Percentiles rank a stretch among this genome's conserved stretches.
phyloP scores from a whole-genome alignment of 2,113 vertebrate genomes.

The Rhinoptilus africanus region DNA sequence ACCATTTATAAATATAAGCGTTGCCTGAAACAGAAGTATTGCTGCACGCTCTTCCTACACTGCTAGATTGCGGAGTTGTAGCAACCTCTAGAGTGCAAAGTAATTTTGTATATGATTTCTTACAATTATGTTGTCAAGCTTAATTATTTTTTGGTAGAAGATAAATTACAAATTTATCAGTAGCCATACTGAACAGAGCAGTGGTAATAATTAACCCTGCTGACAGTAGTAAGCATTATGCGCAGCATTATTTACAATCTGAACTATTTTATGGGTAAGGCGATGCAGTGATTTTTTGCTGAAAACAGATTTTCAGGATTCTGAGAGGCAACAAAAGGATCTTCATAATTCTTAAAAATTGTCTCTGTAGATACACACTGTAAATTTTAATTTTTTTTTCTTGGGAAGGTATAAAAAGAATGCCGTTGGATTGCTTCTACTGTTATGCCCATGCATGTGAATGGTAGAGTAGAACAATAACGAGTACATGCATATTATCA shows the following conservation, averaged over 20 bases:
- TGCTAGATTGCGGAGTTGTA: neutral
- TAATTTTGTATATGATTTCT: neutral
- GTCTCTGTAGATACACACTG: neutral
- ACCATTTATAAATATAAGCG: neutral
- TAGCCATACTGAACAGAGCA: neutral
- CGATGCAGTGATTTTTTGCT: neutral
- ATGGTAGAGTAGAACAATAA: neutral
- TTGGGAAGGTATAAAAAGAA: neutral
- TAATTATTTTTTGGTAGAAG: neutral
- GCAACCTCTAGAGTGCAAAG: neutral
- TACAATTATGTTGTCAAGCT: neutral
- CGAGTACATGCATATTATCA: neutral
- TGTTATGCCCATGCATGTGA: neutral
- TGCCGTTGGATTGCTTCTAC: neutral
- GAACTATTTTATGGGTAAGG: neutral
- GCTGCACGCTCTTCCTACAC: fast-evolving
- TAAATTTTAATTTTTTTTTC: neutral
- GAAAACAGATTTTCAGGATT: neutral
- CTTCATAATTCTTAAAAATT: neutral
- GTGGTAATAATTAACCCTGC: neutral
- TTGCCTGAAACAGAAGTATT: neutral
- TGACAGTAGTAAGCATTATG: neutral
- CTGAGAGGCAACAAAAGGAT: neutral
- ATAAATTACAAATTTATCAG: neutral
- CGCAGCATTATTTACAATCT: neutral